These are phyloP conservation scores for Rana temporaria DNA, from an alignment of 2,113 vertebrate genomes.

Conservation along the genomic window DNA sequence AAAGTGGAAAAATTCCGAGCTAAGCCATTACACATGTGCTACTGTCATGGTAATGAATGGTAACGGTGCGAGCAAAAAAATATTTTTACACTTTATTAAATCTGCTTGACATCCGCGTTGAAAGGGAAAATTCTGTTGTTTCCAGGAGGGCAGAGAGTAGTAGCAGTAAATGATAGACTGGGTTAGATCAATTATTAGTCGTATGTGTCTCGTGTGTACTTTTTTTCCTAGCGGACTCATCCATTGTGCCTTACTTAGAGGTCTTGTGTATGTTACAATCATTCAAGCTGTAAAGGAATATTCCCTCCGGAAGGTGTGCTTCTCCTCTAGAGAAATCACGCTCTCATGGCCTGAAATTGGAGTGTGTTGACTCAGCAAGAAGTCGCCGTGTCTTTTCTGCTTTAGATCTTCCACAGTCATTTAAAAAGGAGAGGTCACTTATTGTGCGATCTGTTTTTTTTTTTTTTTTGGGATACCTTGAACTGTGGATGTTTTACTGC, in stretches of 20 bases:
- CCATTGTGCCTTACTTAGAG: constrained; percentile 51
- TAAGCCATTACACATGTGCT: constrained; percentile 18
- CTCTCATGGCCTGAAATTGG: constrained; percentile 52
- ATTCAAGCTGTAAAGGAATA: constrained; percentile 55
- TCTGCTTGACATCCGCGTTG: constrained; percentile 39
- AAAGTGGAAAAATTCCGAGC: neutral
- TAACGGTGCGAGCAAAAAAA: too few relatives aligned
- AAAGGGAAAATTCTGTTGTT: constrained; percentile 8
- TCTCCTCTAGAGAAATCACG: constrained; percentile 52
- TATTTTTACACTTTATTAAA: constrained; percentile 49
- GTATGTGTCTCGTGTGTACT: constrained; percentile 40
- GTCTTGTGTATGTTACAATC: constrained; percentile 52
- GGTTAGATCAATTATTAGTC: constrained; percentile 53
- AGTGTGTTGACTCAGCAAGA: constrained; percentile 57
- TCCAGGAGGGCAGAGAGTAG: constrained; percentile 33
- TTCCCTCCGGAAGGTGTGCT: constrained; percentile 44
- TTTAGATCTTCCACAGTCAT: constrained; percentile 35
- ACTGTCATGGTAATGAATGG: constrained; percentile 34
- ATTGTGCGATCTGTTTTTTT: constrained; percentile 3
- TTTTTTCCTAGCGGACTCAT: constrained; percentile 52
- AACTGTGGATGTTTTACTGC: constrained; percentile 18
- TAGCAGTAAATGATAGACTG: constrained; percentile 40
- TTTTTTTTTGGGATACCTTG: constrained; percentile 17
- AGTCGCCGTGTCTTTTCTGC: constrained; percentile 45
- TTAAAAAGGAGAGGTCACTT: constrained; percentile 35